A percentile compares a stretch with the other conserved stretches of the same genome.
Evolutionary conservation across 2,888 invertebrate genomes (phyloP).

Genomic region (Cremastinae sp.): DNA sequence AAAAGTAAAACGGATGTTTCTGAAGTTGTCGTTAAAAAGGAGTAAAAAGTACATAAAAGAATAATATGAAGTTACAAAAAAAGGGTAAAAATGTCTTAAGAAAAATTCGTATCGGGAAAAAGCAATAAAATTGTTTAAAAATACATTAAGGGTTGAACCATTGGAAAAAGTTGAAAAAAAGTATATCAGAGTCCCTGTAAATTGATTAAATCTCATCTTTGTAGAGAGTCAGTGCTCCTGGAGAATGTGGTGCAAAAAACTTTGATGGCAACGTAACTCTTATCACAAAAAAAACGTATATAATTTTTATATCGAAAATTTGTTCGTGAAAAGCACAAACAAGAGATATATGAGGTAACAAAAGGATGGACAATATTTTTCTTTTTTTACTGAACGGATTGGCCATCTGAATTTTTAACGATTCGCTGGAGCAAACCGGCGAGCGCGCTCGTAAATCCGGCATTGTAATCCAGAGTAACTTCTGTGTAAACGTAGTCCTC

Average conservation of each 20-base stretch:
- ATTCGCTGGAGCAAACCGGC: conserved; percentile 81
- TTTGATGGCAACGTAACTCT: conserved; percentile 14
- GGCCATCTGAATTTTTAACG: conserved; percentile 45
- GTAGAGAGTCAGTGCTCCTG: conserved; percentile 9
- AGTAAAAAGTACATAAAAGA: too few relatives aligned
- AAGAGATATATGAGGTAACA: conserved; percentile 10
- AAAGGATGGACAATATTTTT: neutral
- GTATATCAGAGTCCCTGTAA: neutral
- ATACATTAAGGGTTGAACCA: conserved; percentile 1
- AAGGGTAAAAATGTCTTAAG: too few relatives aligned
- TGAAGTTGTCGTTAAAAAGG: too few relatives aligned
- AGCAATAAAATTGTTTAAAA: neutral
- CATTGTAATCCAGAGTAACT: conserved; percentile 83
- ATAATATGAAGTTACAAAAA: too few relatives aligned
- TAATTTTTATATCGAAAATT: too few relatives aligned
- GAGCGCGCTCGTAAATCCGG: conserved; percentile 82
- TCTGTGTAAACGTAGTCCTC: conserved; percentile 83
- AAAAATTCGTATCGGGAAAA: too few relatives aligned
- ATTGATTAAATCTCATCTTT: conserved; percentile 26
- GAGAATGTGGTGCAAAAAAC: conserved; percentile 3
- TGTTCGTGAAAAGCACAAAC: neutral
- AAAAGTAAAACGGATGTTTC: too few relatives aligned
- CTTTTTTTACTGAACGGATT: conserved; percentile 14
- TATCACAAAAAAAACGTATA: neutral
- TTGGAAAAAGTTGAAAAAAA: neutral